Evolutionary conservation across 2,888 invertebrate species (phyloP).

Genomic region (Phaedon cochleariae): DNA sequence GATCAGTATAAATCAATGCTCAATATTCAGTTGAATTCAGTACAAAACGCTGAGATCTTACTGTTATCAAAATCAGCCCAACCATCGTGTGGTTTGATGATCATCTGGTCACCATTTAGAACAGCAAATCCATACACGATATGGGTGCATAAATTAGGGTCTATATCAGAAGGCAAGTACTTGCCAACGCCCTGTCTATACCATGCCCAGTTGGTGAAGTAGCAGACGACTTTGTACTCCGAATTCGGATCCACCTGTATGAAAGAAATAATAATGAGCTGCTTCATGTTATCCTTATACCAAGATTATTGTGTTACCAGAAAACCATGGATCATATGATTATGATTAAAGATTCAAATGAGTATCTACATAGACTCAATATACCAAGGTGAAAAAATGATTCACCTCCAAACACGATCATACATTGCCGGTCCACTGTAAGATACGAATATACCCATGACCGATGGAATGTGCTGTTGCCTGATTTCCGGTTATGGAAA

Average conservation of each 20-base stretch:
- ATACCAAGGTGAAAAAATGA: no score
- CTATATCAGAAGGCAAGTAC: conserved; percentile 83
- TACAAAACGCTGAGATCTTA: conserved; percentile 56
- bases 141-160: conserved; percentile 87
- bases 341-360: no score
- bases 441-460: no score
- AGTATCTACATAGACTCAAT: no score
- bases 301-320: no score
- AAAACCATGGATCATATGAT: no score
- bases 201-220: conserved; percentile 96
- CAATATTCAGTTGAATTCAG: no score
- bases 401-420: no score
- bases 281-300: no score
- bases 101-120: conserved; percentile 75
- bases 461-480: no score
- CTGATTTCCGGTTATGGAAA: no score
- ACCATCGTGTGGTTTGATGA: conserved; percentile 85
- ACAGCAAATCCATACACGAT: conserved; percentile 93
- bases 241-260: conserved; percentile 49
- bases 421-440: no score
- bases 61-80: conserved; percentile 92
- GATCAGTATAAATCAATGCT: background rate
- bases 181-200: conserved; percentile 86
- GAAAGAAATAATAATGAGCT: background rate
- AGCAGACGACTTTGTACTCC: conserved; percentile 83